Percentiles rank a stretch among this genome's conserved stretches.
phyloP scores from a whole-genome alignment of 2,113 vertebrate species.

The Nanorana parkeri region DNA sequence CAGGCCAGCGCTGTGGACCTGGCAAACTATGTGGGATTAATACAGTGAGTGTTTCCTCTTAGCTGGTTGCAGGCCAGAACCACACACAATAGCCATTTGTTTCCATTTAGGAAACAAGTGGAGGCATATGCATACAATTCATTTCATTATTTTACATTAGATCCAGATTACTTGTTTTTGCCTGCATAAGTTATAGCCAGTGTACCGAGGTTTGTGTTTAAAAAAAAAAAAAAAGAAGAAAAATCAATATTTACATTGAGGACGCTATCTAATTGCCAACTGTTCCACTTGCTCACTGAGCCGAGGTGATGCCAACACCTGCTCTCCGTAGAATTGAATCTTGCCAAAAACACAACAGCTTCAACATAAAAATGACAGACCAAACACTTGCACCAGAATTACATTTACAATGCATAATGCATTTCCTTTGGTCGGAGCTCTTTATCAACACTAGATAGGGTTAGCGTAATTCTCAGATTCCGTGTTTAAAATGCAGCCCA shows the following conservation, averaged over 20 bases:
- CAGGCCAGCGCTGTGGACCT: slow-evolving; percentile 71
- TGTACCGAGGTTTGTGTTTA: not conserved
- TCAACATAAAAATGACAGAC: slow-evolving; percentile 47
- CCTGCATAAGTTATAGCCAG: not conserved
- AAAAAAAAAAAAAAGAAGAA: not conserved
- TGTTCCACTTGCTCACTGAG: slow-evolving; percentile 38
- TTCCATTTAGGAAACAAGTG: slow-evolving; percentile 23
- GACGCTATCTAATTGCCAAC: slow-evolving; percentile 19
- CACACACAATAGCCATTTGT: not conserved
- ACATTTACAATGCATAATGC: slow-evolving; percentile 45
- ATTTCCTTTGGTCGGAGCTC: slow-evolving; percentile 23
- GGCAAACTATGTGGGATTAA: slow-evolving; percentile 87
- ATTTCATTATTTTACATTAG: slow-evolving; percentile 24
- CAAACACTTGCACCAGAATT: slow-evolving; percentile 41
- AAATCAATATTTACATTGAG: slow-evolving; percentile 47
- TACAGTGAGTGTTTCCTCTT: slow-evolving; percentile 86
- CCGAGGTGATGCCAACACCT: slow-evolving; percentile 43
- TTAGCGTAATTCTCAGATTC: not conserved
- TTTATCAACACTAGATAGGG: slow-evolving; percentile 23
- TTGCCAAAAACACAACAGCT: slow-evolving; percentile 41
- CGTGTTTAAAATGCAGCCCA: not conserved
- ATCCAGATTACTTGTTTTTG: not conserved
- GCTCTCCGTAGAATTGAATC: slow-evolving; percentile 31
- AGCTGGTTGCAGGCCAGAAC: not conserved
- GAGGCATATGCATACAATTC: slow-evolving; percentile 6